Evolutionary conservation across 2,113 vertebrate species (phyloP).

Genomic region (Arenaria interpres): DNA sequence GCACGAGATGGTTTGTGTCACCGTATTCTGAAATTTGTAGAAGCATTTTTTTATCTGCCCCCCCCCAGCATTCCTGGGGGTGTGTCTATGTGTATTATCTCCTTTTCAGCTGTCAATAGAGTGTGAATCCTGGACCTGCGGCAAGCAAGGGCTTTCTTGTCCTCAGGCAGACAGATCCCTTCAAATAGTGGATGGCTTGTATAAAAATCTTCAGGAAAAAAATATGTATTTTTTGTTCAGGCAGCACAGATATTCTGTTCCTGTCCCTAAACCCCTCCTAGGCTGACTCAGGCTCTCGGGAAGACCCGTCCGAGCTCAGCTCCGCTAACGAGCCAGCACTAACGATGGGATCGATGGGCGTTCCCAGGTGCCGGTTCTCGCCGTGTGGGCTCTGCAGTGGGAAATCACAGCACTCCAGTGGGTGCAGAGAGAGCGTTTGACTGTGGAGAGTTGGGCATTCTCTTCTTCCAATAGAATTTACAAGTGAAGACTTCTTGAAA

Average conservation of each 20-base stretch:
- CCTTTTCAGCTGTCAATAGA: not conserved
- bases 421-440: not conserved
- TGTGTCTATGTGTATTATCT: not conserved
- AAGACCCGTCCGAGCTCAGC: rapidly evolving
- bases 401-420: rapidly evolving
- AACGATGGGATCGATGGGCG: rapidly evolving
- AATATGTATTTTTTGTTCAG: not conserved
- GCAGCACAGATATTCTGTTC: not conserved
- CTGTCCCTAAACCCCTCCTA: not conserved
- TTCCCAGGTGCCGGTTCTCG: not conserved
- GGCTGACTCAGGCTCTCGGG: not conserved
- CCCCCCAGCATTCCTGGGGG: not conserved
- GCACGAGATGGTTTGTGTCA: not conserved
- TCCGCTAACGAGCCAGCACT: not conserved
- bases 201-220: not conserved
- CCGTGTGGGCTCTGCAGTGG: not conserved
- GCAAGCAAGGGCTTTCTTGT: not conserved
- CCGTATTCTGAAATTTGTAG: not conserved
- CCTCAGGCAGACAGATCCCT: not conserved
- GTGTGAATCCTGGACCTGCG: not conserved
- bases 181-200: not conserved
- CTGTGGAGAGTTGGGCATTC: not conserved
- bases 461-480: not conserved
- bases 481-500: not conserved
- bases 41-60: not conserved